A percentile compares a stretch with the other conserved stretches of the same genome.
phyloP scores from a whole-genome alignment of 1,140 invertebrate species.

The Drosophila equinoxialis region DNA sequence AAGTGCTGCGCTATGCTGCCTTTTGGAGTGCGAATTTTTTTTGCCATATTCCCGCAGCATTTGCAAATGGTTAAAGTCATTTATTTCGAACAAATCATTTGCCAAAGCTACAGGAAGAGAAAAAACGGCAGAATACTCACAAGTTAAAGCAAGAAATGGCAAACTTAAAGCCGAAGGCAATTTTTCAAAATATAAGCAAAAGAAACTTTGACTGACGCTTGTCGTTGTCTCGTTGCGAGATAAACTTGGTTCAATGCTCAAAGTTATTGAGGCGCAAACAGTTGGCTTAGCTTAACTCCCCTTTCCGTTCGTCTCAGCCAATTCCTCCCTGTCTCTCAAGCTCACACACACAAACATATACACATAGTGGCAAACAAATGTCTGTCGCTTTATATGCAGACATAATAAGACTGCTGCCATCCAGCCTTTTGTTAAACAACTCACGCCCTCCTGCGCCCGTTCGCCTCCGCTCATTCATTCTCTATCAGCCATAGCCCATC shows the following conservation, averaged over 20 bases:
- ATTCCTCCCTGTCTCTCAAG: not conserved
- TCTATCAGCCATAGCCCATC: constrained; percentile 4
- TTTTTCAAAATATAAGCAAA: constrained; percentile 59
- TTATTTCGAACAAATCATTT: constrained; percentile 78
- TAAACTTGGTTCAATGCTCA: constrained; percentile 74
- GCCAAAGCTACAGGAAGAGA: constrained; percentile 50
- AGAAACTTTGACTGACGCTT: constrained; percentile 77
- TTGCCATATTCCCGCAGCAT: constrained; percentile 20
- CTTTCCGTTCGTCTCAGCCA: not conserved
- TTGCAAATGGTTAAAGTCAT: constrained; percentile 75
- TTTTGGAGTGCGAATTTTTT: constrained; percentile 57
- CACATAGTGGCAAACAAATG: constrained; percentile 48
- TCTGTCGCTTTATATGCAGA: constrained; percentile 68
- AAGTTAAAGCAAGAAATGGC: constrained; percentile 53
- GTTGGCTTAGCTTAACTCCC: constrained; percentile 47
- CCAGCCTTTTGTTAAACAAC: constrained; percentile 48
- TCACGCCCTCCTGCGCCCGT: constrained; percentile 40
- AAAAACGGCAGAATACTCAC: constrained; percentile 48
- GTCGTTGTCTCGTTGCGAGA: constrained; percentile 62
- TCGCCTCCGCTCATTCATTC: not conserved
- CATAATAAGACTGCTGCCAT: constrained; percentile 48
- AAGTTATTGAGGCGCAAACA: constrained; percentile 80
- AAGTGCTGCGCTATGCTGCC: constrained; percentile 59
- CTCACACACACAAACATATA: constrained; percentile 7
- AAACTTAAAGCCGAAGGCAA: constrained; percentile 45